Evolutionary conservation across 92 coral and sea anemone species (phyloP).

Genomic region (Phenganax marumi): DNA sequence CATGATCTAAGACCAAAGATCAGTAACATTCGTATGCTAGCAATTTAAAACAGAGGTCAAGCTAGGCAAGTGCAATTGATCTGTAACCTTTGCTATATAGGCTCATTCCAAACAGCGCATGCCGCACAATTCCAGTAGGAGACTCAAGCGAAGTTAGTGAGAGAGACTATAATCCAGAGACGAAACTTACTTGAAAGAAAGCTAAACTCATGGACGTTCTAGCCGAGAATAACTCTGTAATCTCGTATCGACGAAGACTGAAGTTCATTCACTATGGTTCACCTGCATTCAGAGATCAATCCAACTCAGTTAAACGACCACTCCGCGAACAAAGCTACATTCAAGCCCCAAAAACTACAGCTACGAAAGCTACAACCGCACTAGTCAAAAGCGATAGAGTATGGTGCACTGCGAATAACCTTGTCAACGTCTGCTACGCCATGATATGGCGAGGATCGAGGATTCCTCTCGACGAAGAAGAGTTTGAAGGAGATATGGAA

Average conservation of each 20-base stretch:
- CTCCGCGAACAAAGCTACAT: background rate
- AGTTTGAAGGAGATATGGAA: background rate
- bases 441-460: constrained; percentile 21
- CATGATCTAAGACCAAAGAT: no score
- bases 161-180: background rate
- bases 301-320: background rate
- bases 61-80: no score
- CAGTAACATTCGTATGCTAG: no score
- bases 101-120: no score
- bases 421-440: constrained; percentile 36
- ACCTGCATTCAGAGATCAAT: constrained; percentile 3
- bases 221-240: background rate
- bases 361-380: background rate
- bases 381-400: background rate
- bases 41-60: no score
- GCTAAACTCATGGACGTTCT: constrained; percentile 8
- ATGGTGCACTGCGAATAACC: constrained; percentile 18
- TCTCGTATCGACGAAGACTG: constrained; percentile 2
- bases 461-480: background rate
- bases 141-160: no score
- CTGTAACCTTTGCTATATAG: no score
- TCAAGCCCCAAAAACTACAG: background rate
- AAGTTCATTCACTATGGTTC: constrained; percentile 1
- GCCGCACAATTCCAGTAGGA: no score
- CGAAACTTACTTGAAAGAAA: background rate